Base-by-base conservation (phyloP, 2,888 invertebrate species). In the Scaeva pyrastri region DNA sequence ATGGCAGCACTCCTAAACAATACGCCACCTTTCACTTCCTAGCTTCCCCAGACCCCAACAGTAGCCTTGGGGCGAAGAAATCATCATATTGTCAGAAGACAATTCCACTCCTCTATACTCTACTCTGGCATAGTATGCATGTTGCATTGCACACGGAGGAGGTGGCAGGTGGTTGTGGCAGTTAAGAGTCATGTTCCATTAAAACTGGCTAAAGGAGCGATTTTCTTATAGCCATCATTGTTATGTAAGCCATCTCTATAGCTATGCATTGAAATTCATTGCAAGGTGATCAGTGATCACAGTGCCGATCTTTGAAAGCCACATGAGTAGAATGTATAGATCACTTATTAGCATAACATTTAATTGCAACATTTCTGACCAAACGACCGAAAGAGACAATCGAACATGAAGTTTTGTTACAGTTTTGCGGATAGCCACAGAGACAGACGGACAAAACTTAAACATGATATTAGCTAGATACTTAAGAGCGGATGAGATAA, bases 231-330 rank as follows among this genome's bases (percentile, higher is more conserved):
- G 26, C 39, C 19, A n/a, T n/a, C 26, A 43, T 80, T 81, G 81
- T 76, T 85, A 85, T 76, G 76, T 73, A 85, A 85, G 72, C 19
- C 64, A 71, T 84, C 62, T 55, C 19, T 26, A 12, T 39, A 10
- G 12, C 16, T 36, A 26, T 26, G 26, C 26, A 68, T 81, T 71
- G 48, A 41, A 70, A 73, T 74, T 75, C 70, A 84, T 79, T 84
- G 80, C 80, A 79, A 75, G 83, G 83, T 84, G 84, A 84, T 84
- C 83, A 73, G 72, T 50, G 77, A 66, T 16, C 68, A 81, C 12
- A 19, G 39, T 36, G 36, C 21, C 14, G 66, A 66, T 52, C 68
- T 66, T 64, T 76, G 58, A 62, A 78, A 68, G 43, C 68, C 72
- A 52, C 73, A 66, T 70, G 72, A 70, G 64, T 64, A 55, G 80